Base-by-base conservation (phyloP, 2,797 vertebrate species). In the Choloepus didactylus region DNA sequence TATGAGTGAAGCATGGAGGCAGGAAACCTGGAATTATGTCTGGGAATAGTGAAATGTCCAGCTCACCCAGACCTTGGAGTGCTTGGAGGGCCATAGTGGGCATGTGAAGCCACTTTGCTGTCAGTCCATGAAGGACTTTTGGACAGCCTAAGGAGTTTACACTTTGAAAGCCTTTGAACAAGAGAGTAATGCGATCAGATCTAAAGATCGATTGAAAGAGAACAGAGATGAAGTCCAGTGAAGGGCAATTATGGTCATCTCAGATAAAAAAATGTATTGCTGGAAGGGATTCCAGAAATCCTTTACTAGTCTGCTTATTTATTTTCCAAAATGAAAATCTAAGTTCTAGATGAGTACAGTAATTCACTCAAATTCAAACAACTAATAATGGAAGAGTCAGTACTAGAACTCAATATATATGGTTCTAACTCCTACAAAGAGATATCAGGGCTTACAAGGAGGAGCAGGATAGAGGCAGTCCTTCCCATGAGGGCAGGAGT, bases 281-380 rank as follows among this genome's bases (percentile, higher is more conserved):
- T 80, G 46, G 38, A 94, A 86, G n/a, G 19, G 3, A 84, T 41
- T 87, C 18, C 38, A 46, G 25, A 92, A 72, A 73, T 44, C 23
- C 15, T 66, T 27, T 66, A 18, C 7, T 62, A 38, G 44, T 75
- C 4, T 23, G 64, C 54, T 2, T 29, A 49, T 87, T 79, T 77
- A 46, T 70, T 66, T 87, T 56, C 60, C 54, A 92, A 77, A 38
- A 75, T 44, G 27, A 84, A 95, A 95, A 62, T 10, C 14, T n/a
- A 38, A 92, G 14, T 25, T 75, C 82, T 84, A 73, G 21, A 46
- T 66, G 25, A 19, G 19, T 51, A 72, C 23, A 44, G 19, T 44
- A 38, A 38, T 31, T 86, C 59, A 82, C 27, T 11, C 46, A 72
- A 54, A 44, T 64, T 72, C 35, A 91, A 25, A 49, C 19, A 85